Evolutionary conservation across 1,140 invertebrate genomes (phyloP), one percentile per base, ranked within the genome.

Genomic region (Chelonus insularis): DNA sequence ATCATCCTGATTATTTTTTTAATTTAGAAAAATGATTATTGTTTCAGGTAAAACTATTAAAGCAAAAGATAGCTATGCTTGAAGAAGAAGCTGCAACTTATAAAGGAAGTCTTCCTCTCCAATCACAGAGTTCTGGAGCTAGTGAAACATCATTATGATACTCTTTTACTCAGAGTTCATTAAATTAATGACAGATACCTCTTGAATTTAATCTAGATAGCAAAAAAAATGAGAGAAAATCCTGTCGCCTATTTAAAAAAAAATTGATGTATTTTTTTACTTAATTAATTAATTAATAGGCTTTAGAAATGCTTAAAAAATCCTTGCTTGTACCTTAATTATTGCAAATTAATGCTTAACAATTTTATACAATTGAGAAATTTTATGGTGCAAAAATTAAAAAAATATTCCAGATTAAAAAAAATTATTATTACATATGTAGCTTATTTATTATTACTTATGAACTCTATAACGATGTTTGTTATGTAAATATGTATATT

Each of bases 401-500:
- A n/a, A n/a, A n/a, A n/a, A n/a, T n/a, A n/a, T n/a, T n/a, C n/a
- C n/a, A n/a, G n/a, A n/a, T n/a, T n/a, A n/a, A n/a, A n/a, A n/a
- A n/a, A n/a, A n/a, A n/a, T n/a, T n/a, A n/a, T n/a, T n/a, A n/a
- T n/a, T n/a, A n/a, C n/a, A n/a, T n/a, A n/a, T n/a, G n/a, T n/a
- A n/a, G n/a, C n/a, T n/a, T n/a, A n/a, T n/a, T n/a, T n/a, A n/a
- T n/a, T n/a, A n/a, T n/a, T n/a, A n/a, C n/a, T n/a, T n/a, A n/a
- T n/a, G n/a, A n/a, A n/a, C n/a, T n/a, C n/a, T n/a, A n/a, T n/a
- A n/a, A n/a, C n/a, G n/a, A n/a, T n/a, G n/a, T n/a, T n/a, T n/a
- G n/a, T n/a, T n/a, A n/a, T 75, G 73, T 75, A 75, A 62, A 75
- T 73, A 74, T 75, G 70, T 74, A 74, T 72, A 74, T n/a, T n/a